phyloP scores from a whole-genome alignment of 2,797 vertebrate species.

The Scomberomorus guttatus region DNA sequence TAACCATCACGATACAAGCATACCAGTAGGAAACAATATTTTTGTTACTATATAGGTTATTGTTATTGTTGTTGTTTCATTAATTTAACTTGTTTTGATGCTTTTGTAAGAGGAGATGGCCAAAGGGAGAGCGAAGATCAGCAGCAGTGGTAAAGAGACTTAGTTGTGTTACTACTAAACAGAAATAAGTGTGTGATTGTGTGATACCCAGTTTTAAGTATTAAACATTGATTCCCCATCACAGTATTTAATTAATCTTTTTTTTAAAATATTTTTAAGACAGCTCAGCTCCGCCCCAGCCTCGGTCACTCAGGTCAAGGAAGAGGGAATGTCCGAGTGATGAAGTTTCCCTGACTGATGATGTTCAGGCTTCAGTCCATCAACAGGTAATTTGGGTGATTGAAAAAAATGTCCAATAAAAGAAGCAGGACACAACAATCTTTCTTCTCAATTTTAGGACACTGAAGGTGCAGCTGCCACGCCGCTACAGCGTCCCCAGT shows the following conservation, averaged over 20 bases:
- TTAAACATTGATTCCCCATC: background rate
- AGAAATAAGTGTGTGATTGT: background rate
- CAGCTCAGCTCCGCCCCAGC: slow-evolving; percentile 39
- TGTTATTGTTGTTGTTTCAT: background rate
- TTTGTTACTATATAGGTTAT: background rate
- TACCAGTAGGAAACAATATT: background rate
- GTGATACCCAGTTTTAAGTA: no score
- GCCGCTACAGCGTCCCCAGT: slow-evolving; percentile 4
- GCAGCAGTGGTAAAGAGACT: slow-evolving; percentile 54
- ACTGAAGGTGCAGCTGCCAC: slow-evolving; percentile 7
- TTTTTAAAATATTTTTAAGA: slow-evolving; percentile 39
- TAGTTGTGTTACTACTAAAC: background rate
- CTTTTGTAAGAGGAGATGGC: slow-evolving; percentile 56
- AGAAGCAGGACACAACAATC: background rate
- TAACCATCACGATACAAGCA: background rate
- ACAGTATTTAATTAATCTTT: background rate
- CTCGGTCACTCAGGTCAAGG: slow-evolving; percentile 48
- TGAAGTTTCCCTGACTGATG: background rate
- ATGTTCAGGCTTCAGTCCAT: slow-evolving; percentile 15
- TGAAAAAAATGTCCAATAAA: background rate
- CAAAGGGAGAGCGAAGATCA: slow-evolving; percentile 59
- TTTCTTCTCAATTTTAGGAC: slow-evolving; percentile 48
- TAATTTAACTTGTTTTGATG: background rate
- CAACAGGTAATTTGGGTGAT: slow-evolving; percentile 57
- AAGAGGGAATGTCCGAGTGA: slow-evolving; percentile 58